Conservation (phyloP, 2,113 vertebrate species). For the Todiramphus saurophagus region DNA sequence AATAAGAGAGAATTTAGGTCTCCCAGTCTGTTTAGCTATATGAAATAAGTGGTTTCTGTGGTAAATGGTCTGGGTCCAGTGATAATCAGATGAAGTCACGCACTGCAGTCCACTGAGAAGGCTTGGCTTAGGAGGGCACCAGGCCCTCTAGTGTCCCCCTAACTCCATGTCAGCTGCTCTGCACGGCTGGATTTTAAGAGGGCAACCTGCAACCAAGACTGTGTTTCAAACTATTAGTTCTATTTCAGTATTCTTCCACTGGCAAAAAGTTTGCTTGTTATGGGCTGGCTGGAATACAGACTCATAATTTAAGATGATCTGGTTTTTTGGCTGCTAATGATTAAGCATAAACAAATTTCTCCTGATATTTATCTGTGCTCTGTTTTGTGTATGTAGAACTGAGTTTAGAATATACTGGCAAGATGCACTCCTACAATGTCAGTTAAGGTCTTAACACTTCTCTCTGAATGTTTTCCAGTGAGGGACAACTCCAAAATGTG, state of each 20-base stretch:
- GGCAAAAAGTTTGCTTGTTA: conserved; percentile 17
- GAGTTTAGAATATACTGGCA: conserved; percentile 29
- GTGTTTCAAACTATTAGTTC: background rate
- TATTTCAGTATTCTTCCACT: conserved; percentile 25
- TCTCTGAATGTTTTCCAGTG: background rate
- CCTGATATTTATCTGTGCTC: conserved; percentile 37
- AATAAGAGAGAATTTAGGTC: background rate
- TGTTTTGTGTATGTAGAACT: conserved; percentile 17
- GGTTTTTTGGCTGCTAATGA: background rate
- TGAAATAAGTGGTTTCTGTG: background rate
- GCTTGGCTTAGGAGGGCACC: background rate
- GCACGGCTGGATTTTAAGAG: background rate
- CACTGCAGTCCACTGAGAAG: background rate
- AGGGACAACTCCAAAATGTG: background rate
- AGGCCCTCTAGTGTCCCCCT: background rate
- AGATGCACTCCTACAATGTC: background rate
- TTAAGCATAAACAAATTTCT: conserved; percentile 28
- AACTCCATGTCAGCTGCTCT: background rate
- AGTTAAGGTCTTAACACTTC: conserved; percentile 12
- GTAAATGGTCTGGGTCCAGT: background rate
- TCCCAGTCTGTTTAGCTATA: background rate
- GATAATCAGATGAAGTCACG: background rate
- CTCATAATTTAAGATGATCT: background rate
- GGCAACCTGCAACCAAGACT: background rate
- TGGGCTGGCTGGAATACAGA: background rate